Conservation (phyloP, 2,888 invertebrate species). For the Crematogaster levior region DNA sequence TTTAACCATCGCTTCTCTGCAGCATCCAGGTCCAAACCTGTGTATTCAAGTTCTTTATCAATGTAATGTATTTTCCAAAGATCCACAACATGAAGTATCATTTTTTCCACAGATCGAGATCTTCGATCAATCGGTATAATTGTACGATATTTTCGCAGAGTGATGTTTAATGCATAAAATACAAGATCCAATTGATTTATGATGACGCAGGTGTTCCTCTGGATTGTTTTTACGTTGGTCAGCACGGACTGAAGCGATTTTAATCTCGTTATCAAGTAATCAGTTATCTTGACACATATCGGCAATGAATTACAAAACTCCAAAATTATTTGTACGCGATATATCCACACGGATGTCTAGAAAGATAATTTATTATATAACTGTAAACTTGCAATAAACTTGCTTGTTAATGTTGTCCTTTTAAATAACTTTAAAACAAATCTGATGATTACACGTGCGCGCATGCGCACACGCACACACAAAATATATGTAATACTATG, state of each 20-base stretch:
- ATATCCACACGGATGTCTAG: constrained; percentile 56
- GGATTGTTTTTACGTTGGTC: background rate
- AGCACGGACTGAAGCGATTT: constrained; percentile 37
- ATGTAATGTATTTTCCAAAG: constrained; percentile 59
- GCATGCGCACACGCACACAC: no score
- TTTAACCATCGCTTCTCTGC: constrained; percentile 57
- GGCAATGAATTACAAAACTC: constrained; percentile 63
- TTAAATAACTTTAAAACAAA: background rate
- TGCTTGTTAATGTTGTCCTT: background rate
- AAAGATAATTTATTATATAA: constrained; percentile 27
- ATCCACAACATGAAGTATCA: constrained; percentile 44
- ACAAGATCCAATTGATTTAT: constrained; percentile 53
- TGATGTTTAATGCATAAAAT: constrained; percentile 56
- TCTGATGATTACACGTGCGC: background rate
- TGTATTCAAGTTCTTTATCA: background rate
- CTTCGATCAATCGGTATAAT: background rate
- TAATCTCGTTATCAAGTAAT: constrained; percentile 54
- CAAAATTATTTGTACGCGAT: constrained; percentile 64
- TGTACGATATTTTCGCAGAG: constrained; percentile 58
- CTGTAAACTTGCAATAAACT: no score
- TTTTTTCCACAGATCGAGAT: constrained; percentile 12
- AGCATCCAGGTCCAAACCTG: constrained; percentile 7
- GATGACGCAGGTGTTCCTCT: background rate
- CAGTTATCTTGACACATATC: constrained; percentile 60
- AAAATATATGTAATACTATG: no score